Base-by-base conservation (phyloP, 2,797 vertebrate species). In the Synaphobranchus kaupii region DNA sequence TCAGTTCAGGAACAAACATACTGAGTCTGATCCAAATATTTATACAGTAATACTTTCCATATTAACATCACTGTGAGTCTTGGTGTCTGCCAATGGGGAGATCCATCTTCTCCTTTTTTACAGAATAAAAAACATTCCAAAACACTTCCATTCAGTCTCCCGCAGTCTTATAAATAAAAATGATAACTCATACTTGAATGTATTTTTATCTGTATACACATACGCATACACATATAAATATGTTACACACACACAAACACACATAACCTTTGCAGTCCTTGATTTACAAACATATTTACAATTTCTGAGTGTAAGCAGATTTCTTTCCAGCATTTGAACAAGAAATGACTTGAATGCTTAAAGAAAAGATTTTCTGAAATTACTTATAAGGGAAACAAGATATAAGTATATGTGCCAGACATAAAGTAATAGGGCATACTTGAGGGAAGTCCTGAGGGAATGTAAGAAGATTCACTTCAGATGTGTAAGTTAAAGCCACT, bases 231-330 rank as follows among this genome's bases (percentile, higher is more conserved):
- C 80, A 80, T 89, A 87, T 85, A 88, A 82, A 88, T 85, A 88
- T 85, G 63, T 68, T 50, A 89, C 88, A 86, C 84, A 87, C 50
- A 60, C 52, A 66, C 22, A 88, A 85, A 86, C 84, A 87, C 50
- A 60, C 52, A 66, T 22, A 88, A 80, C 73, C 78, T 76, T 85
- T 48, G 84, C 86, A 89, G 66, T n/a, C 86, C 85, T 88, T 86
- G 58, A 92, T 91, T 90, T 90, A 92, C 87, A 92, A 90, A 85
- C 85, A 88, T 90, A 93, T 94, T 92, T 94, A 92, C 92, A 93
- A 88, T 86, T 89, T 87, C 73, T 88, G 83, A 90, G 88, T 76
- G 87, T 87, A 88, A 90, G 71, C 85, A 25, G n/a, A 71, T 86
- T 86, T 85, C 81, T 91, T 92, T 90, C 93, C 92, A 92, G 92